Evolutionary conservation across 37 sponge, comb jelly and placozoan species (phyloP), one percentile per base, ranked within the genome.

Genomic region (Haliclona indistincta): DNA sequence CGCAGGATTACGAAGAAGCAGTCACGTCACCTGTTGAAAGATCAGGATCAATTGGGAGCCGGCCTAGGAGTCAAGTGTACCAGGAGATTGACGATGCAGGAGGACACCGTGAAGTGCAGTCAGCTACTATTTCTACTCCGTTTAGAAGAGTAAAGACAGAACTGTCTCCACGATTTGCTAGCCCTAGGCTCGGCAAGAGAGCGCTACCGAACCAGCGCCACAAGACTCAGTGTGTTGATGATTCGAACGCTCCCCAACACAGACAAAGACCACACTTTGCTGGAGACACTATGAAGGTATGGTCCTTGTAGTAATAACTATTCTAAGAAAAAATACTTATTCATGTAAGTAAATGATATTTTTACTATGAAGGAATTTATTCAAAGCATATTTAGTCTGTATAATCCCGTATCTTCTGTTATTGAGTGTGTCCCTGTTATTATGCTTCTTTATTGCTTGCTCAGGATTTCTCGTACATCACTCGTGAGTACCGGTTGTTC

Each of bases 251-350:
- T 11, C 63, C 64, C 17, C 76, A 68, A 40, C 30, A 54, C 29
- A 84, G 76, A 39, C 84, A 84, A 64, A 67, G 47, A 47, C 68
- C 84, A 37, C 22, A 75, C 6, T 54, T 51, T 20, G 84, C 68
- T 26, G 77, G 71, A 17, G 84, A 84, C 44, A 40, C 53, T 3
- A 60, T 84, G 52, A 84, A 84, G 84, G 84, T 84, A 26, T 33
- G 47, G 37, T 30, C 49, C 49, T 13, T 47, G 13, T 47, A 47
- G 49, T 8, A 13, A 47, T 47, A 17, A 47, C 49, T 47, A 47
- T 47, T 47, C 13, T 13, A 8, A 47, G 13, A 17, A 47, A 47
- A 47, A 47, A 47, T 13, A 17, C 8, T 13, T 17, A 47, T 47
- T 8, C 13, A 13, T 8, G 8, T 47, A 47, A 17, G 8, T 8